Base-by-base conservation (phyloP, 2,113 vertebrate species). In the Piaya cayana region DNA sequence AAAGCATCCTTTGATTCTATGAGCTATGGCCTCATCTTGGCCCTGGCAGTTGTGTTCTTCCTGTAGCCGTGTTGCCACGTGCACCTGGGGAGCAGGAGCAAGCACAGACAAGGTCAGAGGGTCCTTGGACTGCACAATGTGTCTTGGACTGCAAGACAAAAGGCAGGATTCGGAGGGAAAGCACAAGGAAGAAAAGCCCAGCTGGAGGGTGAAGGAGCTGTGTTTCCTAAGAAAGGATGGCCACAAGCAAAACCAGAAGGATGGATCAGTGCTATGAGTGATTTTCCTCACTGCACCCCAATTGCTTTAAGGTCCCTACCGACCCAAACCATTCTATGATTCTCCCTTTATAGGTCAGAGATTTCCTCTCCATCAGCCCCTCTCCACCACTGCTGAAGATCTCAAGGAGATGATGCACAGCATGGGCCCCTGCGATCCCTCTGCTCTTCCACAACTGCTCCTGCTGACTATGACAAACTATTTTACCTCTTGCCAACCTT, bases 31-130 rank as follows among this genome's bases (percentile, higher is more conserved):
- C 36, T 52, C 5, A 1, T 4, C 6, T 4, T 25, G 45, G 37
- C 36, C 25, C 36, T 9, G 32, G 53, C 45, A 29, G 19, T 3
- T 2, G 14, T 27, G 12, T 58, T 58, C 42, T 26, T 9, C 52
- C 29, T 8, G 13, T 16, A 13, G 50, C 50, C 62, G 18, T 26
- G 22, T 49, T 65, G 60, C n/a, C 5, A 23, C 9, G 53, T 6
- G 22, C 8, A 15, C 43, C 43, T 30, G 52, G 30, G 30, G 62
- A 42, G 82, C 1, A 13, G 25, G 30, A 59, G 62, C 34, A 8
- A 34, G 36, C 71, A 15, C 29, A 30, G 37, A 8, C 1, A 1
- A 2, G 21, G 58, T 30, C 5, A 1, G 6, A 34, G 39, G 39
- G 39, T 12, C 27, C 39, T 9, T 11, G 30, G 36, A 42, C 27